A percentile compares a stretch with the other conserved stretches of the same genome.
Conservation (phyloP, 2,888 invertebrate genomes). For the Conistra vaccinii region DNA sequence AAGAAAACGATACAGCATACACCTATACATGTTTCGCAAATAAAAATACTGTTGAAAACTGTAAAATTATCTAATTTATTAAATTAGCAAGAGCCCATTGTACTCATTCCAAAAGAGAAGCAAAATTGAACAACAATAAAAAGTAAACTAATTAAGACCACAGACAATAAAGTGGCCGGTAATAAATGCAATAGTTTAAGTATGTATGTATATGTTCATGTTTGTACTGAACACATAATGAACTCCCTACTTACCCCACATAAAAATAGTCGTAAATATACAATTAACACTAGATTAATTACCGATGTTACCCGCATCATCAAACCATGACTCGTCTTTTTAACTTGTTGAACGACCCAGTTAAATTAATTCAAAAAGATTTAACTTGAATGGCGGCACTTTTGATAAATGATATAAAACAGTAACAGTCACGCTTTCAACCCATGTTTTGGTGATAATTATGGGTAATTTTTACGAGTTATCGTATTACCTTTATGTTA, state of each 20-base stretch:
- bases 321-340: slow-evolving; percentile 28
- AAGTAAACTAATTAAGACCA: no score
- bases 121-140: no score
- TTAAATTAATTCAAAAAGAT: slow-evolving; percentile 23
- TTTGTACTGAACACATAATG: no score
- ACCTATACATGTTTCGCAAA: no score
- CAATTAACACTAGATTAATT: slow-evolving; percentile 25
- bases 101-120: no score
- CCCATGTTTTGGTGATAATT: slow-evolving; percentile 16
- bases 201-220: no score
- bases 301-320: slow-evolving; percentile 17
- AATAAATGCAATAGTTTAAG: no score
- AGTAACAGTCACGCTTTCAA: slow-evolving; percentile 32
- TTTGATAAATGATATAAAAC: slow-evolving; percentile 36
- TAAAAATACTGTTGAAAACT: no score
- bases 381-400: slow-evolving; percentile 19
- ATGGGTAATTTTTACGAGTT: slow-evolving; percentile 33
- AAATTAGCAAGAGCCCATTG: no score
- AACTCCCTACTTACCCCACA: not conserved
- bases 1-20: no score
- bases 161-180: no score
- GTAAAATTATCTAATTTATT: no score
- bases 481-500: slow-evolving; percentile 40
- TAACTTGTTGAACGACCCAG: not conserved
- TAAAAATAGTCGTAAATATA: slow-evolving; percentile 3